phyloP scores from a whole-genome alignment of 2,113 vertebrate species.

The Syngnathus floridae region DNA sequence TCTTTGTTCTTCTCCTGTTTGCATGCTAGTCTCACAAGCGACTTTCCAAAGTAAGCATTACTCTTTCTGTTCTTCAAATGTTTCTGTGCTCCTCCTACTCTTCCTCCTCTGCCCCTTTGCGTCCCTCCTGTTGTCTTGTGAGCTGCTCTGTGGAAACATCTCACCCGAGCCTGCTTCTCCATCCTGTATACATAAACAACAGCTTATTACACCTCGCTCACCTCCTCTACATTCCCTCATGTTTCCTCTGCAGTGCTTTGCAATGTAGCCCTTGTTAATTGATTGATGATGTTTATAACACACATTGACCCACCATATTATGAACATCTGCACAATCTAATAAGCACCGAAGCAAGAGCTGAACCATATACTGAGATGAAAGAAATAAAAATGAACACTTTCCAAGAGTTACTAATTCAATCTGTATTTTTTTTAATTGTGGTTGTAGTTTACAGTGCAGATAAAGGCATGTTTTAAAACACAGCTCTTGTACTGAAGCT shows the following conservation, averaged over 20 bases:
- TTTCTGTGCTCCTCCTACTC: slow-evolving; percentile 37
- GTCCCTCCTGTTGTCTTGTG: slow-evolving; percentile 43
- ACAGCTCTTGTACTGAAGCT: neutral
- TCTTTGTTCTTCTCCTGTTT: slow-evolving; percentile 85
- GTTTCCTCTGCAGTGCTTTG: slow-evolving; percentile 29
- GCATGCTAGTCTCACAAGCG: slow-evolving; percentile 97
- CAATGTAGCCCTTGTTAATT: slow-evolving; percentile 16
- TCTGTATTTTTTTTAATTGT: neutral
- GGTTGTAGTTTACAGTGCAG: neutral
- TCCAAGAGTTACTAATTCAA: neutral
- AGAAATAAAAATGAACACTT: neutral
- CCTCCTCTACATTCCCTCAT: slow-evolving; percentile 15
- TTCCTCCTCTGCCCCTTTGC: neutral
- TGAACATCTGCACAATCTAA: neutral
- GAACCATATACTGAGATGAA: neutral
- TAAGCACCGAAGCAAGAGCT: neutral
- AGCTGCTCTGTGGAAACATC: slow-evolving; percentile 19
- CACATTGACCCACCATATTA: neutral
- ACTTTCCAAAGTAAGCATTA: slow-evolving; percentile 98
- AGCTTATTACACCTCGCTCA: slow-evolving; percentile 12
- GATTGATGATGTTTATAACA: neutral
- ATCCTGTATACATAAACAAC: slow-evolving; percentile 23
- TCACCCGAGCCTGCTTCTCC: slow-evolving; percentile 32
- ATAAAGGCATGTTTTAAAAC: neutral
- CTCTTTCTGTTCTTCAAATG: slow-evolving; percentile 74